A percentile compares a stretch with the other conserved stretches of the same genome.
Conservation (phyloP, 2,113 vertebrate genomes). For the Dromiciops gliroides region DNA sequence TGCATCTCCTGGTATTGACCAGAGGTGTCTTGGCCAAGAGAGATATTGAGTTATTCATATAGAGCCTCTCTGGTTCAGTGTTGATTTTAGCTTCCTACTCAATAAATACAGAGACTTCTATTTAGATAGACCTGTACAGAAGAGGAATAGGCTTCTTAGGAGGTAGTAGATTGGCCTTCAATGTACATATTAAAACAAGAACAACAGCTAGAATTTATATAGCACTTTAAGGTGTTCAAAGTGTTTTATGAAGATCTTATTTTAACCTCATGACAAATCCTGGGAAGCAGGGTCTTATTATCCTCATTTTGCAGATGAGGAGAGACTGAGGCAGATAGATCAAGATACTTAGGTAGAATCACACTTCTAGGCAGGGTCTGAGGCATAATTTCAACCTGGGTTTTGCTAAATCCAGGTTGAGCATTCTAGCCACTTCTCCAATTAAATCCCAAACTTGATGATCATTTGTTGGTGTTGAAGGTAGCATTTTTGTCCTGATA, state of each 20-base stretch:
- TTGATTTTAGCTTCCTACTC: neutral
- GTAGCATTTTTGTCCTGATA: neutral
- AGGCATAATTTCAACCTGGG: neutral
- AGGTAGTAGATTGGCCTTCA: neutral
- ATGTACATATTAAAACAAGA: neutral
- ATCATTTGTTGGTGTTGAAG: neutral
- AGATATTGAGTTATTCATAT: neutral
- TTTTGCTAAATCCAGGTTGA: neutral
- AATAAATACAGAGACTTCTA: neutral
- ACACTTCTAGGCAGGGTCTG: neutral
- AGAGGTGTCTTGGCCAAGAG: neutral
- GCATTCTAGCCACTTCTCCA: neutral
- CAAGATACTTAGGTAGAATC: neutral
- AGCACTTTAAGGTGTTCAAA: neutral
- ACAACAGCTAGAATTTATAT: neutral
- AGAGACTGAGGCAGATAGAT: neutral
- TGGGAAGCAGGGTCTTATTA: neutral
- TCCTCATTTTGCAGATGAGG: neutral
- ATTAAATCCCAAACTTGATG: neutral
- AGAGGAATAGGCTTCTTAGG: neutral
- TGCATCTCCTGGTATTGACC: neutral
- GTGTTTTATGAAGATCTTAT: neutral
- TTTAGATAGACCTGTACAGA: neutral
- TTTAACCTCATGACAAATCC: neutral
- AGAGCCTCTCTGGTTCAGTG: neutral